phyloP scores from a whole-genome alignment of 2,888 invertebrate genomes.

The Cephus pygmeus region DNA sequence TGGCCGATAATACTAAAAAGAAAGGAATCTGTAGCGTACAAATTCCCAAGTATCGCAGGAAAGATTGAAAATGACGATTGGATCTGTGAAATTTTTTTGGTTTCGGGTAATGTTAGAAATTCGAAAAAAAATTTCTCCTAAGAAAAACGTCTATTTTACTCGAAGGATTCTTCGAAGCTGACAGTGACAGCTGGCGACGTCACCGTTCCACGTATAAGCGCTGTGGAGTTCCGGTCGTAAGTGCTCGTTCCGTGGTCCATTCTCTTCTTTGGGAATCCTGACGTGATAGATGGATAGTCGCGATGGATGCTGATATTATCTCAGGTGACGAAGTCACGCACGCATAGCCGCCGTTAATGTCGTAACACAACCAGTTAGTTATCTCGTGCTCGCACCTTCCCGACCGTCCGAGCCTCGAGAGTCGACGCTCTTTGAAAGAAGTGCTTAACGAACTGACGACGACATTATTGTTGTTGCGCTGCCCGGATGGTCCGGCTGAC shows the following conservation, averaged over 20 bases:
- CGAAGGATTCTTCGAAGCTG: neutral
- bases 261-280: constrained; percentile 25
- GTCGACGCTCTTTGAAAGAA: constrained; percentile 39
- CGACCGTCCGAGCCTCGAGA: constrained; percentile 9
- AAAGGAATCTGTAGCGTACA: too few relatives aligned
- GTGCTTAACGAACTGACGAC: constrained; percentile 58
- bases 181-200: neutral
- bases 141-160: neutral
- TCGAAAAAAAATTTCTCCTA: neutral
- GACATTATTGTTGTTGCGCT: constrained; percentile 55
- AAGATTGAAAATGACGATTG: neutral
- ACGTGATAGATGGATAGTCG: constrained; percentile 39
- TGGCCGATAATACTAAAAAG: neutral
- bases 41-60: neutral
- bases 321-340: constrained; percentile 48
- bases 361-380: constrained; percentile 34
- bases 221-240: neutral
- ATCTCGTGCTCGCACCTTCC: constrained; percentile 34
- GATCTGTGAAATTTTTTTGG: neutral
- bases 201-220: neutral
- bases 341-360: constrained; percentile 27
- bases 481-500: constrained; percentile 43
- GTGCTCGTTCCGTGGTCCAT: neutral
- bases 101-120: neutral
- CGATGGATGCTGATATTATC: constrained; percentile 40